A percentile compares a stretch with the other conserved stretches of the same genome.
These are phyloP conservation scores for Sternotherus odoratus DNA, from an alignment of 2,797 vertebrate species.

Conservation along the genomic window DNA sequence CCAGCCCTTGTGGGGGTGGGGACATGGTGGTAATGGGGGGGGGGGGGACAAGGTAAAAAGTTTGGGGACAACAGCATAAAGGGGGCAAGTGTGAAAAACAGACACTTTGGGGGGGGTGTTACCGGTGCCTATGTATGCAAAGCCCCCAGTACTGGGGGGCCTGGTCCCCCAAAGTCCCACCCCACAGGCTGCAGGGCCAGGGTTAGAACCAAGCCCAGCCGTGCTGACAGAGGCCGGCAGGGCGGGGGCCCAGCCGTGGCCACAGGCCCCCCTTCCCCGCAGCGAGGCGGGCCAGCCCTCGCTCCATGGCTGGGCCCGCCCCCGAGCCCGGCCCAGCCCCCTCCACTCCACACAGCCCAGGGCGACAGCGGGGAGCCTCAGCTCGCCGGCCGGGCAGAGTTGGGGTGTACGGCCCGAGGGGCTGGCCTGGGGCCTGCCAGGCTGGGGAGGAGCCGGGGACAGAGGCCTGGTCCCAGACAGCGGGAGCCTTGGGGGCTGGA, in stretches of 20 bases:
- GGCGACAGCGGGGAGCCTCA: not conserved
- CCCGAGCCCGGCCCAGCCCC: not conserved
- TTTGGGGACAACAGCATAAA: no score
- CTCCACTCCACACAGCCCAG: not conserved
- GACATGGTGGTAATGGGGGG: no score
- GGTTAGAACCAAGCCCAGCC: no score
- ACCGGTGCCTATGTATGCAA: accelerated
- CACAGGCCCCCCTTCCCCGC: not conserved
- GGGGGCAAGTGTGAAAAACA: no score
- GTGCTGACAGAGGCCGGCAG: no score
- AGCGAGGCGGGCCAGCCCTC: not conserved
- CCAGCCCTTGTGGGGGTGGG: not conserved
- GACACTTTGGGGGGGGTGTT: not conserved
- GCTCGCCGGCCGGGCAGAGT: no score
- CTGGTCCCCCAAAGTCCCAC: not conserved
- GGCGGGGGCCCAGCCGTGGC: no score
- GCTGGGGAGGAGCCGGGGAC: no score
- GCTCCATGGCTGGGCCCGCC: not conserved
- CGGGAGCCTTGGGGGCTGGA: not conserved
- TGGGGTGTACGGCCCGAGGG: no score
- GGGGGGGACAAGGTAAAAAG: no score
- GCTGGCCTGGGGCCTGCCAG: no score
- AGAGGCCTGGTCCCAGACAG: not conserved
- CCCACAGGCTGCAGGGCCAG: no score
- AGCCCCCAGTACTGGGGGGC: not conserved